A percentile compares a stretch with the other conserved stretches of the same genome.
Evolutionary conservation across 2,888 invertebrate species (phyloP).

Genomic region (Habrosyne pyritoides): DNA sequence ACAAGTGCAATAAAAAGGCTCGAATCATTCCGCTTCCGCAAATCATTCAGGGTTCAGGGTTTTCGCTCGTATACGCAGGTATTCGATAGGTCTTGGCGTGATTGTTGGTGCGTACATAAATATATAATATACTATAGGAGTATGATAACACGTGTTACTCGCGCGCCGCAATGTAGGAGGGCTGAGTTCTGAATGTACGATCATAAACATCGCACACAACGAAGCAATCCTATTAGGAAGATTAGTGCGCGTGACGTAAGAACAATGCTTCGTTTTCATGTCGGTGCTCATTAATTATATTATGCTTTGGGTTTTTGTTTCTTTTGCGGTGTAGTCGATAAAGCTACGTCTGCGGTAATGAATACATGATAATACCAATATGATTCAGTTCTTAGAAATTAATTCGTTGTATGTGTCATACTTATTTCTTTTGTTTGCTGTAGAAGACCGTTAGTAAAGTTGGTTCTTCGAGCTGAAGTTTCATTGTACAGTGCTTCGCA

Average conservation of each 20-base stretch:
- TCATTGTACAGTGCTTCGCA: background rate
- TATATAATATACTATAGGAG: conserved; percentile 28
- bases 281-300: conserved; percentile 2
- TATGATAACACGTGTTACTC: conserved; percentile 53
- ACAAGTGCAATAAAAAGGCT: conserved; percentile 21
- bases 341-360: conserved; percentile 2
- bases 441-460: background rate
- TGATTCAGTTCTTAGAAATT: background rate
- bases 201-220: conserved; percentile 38
- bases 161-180: conserved; percentile 35
- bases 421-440: background rate
- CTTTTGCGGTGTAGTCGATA: conserved; percentile 13
- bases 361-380: background rate
- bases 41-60: conserved; percentile 40
- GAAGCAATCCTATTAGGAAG: conserved; percentile 51
- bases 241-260: conserved; percentile 46
- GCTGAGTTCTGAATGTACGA: conserved; percentile 29
- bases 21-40: conserved; percentile 41
- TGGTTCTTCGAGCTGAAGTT: background rate
- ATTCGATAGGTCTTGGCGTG: conserved; percentile 37
- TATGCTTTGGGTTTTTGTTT: conserved; percentile 10
- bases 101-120: conserved; percentile 33
- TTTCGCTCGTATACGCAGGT: conserved; percentile 23
- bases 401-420: background rate
- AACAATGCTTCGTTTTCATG: conserved; percentile 27